Evolutionary conservation across 30 jellyfish, hydroid and myxozoan genomes (phyloP), one percentile per base, ranked within the genome.

Genomic region (Sanderia malayensis): DNA sequence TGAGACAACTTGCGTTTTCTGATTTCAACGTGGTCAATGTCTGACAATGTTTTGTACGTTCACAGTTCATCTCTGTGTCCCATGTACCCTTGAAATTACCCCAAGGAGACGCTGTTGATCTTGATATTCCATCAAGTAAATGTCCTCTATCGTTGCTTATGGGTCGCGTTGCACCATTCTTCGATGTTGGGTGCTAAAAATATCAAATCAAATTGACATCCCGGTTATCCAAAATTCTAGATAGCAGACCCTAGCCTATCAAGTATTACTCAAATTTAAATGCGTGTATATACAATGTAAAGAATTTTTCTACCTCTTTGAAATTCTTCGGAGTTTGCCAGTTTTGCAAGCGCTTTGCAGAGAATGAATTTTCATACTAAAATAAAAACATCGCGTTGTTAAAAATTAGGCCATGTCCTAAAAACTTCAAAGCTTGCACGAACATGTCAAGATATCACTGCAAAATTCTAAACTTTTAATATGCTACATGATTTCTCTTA

Each of bases 291-390:
- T n/a, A n/a, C n/a, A n/a, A n/a, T n/a, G n/a, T n/a, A n/a, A n/a
- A n/a, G n/a, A n/a, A n/a, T n/a, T n/a, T n/a, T n/a, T n/a, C n/a
- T 73, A 87, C 96, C 96, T 87, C 96, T 57, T 87, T 87, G 67
- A 74, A 87, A 20, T 73, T 53, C 17, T 62, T 71, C 21, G 96
- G 96, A 0, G 71, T 82, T 67, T 87, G 90, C 85, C 89, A 87
- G 62, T 87, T 87, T 44, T 87, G 89, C 19, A 87, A 77, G 23
- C 96, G 77, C 66, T 87, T 80, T 27, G 96, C 94, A 61, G 83
- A 76, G 61, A 79, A 87, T 9, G 96, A 76, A 18, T 87, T 87
- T 31, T 87, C 96, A 46, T 87, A 79, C 96, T 87, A 60, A 37
- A 37, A 37, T 6, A 13, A 13, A 37, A 37, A n/a, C n/a, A n/a